phyloP scores from a whole-genome alignment of 2,888 invertebrate genomes.

The Petrolisthes manimaculis region DNA sequence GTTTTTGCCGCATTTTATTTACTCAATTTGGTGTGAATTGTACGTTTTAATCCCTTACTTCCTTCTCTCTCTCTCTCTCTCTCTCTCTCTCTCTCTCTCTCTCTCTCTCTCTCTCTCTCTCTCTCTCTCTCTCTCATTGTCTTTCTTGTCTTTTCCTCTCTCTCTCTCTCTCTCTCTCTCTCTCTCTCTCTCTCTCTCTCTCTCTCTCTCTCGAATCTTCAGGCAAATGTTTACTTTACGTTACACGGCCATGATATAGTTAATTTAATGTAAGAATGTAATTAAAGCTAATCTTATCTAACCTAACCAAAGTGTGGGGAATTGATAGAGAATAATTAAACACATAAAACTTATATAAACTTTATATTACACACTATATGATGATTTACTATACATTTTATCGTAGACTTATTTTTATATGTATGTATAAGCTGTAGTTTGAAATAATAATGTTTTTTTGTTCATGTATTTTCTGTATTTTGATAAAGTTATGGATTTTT shows the following conservation, averaged over 20 bases:
- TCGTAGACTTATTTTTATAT: too few species aligned
- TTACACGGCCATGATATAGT: background rate
- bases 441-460: too few species aligned
- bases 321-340: too few species aligned
- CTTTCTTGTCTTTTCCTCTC: background rate
- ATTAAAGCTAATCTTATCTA: background rate
- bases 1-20: too few species aligned
- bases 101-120: slow-evolving; percentile 20
- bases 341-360: too few species aligned
- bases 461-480: too few species aligned
- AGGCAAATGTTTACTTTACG: background rate
- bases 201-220: slow-evolving; percentile 10
- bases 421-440: too few species aligned
- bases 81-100: background rate
- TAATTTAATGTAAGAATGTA: background rate
- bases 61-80: background rate
- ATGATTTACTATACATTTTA: too few species aligned
- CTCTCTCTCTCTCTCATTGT: slow-evolving; percentile 14
- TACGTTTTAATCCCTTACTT: too few species aligned
- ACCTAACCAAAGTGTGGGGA: background rate
- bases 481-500: too few species aligned
- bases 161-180: background rate
- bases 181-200: slow-evolving; percentile 20
- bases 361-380: too few species aligned
- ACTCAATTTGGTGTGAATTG: too few species aligned